phyloP scores from a whole-genome alignment of 1,140 invertebrate species.

The Aphis gossypii region DNA sequence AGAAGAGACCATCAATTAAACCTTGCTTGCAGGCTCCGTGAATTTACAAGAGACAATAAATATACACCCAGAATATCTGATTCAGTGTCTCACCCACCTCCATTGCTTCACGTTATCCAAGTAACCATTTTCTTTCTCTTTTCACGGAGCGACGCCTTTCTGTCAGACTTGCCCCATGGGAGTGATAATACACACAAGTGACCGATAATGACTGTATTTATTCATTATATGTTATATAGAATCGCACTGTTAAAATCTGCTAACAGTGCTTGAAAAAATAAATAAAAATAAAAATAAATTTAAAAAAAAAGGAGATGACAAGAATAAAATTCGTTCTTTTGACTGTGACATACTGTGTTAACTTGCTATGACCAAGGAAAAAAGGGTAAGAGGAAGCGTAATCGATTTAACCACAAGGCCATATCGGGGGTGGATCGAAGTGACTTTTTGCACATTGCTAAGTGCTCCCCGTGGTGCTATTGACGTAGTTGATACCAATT shows the following conservation, averaged over 20 bases:
- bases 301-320: background rate
- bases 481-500: conserved; percentile 32
- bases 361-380: background rate
- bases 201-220: conserved; percentile 41
- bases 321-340: conserved; percentile 26
- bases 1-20: conserved; percentile 54
- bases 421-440: background rate
- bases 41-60: conserved; percentile 57
- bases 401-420: conserved; percentile 39
- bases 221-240: conserved; percentile 35
- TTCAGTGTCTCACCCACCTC: conserved; percentile 29
- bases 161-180: conserved; percentile 16
- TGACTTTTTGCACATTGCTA: conserved; percentile 27
- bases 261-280: conserved; percentile 8
- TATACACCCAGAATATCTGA: conserved; percentile 52
- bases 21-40: conserved; percentile 21
- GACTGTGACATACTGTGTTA: background rate
- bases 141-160: conserved; percentile 31
- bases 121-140: conserved; percentile 26
- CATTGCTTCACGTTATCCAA: background rate
- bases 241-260: background rate
- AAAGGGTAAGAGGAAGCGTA: background rate
- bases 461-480: conserved; percentile 37
- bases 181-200: conserved; percentile 39
- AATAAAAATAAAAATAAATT: background rate